Evolutionary conservation across 2,797 vertebrate species (phyloP).

Genomic region (Coregonus suidteri): DNA sequence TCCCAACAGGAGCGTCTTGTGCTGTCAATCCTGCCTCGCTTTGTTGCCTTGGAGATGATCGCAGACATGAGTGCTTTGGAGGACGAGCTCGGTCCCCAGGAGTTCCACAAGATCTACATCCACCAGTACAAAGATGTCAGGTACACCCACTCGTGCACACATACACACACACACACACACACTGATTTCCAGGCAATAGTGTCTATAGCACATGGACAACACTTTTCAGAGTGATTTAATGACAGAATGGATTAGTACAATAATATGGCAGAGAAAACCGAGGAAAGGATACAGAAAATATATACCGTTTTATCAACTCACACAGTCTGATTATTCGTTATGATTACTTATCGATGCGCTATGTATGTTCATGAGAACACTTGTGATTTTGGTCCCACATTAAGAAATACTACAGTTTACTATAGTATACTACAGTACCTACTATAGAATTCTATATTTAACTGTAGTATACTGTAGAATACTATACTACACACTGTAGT

Average conservation of each 20-base stretch:
- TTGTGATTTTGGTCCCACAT: no score
- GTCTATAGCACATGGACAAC: neutral
- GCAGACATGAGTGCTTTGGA: slow-evolving; percentile 75
- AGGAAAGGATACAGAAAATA: no score
- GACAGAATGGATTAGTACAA: neutral
- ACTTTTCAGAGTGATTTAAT: neutral
- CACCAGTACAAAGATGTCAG: slow-evolving; percentile 80
- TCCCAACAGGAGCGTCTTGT: slow-evolving; percentile 73
- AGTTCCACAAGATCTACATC: slow-evolving; percentile 79
- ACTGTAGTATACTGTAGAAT: no score
- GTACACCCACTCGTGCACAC: slow-evolving; percentile 42
- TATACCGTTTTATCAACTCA: no score
- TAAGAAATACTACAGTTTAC: no score
- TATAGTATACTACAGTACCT: no score
- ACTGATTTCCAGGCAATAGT: neutral
- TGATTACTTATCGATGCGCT: no score
- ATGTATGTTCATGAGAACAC: neutral
- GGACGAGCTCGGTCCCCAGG: slow-evolving; percentile 73
- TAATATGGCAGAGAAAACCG: no score
- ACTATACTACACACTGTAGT: no score
- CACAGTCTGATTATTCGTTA: no score
- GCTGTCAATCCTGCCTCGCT: slow-evolving; percentile 77
- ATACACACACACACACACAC: slow-evolving; percentile 6
- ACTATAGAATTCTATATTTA: no score
- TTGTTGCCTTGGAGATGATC: slow-evolving; percentile 83